Conservation (phyloP, 1,140 invertebrate species). For the Cyphomyrmex costatus region DNA sequence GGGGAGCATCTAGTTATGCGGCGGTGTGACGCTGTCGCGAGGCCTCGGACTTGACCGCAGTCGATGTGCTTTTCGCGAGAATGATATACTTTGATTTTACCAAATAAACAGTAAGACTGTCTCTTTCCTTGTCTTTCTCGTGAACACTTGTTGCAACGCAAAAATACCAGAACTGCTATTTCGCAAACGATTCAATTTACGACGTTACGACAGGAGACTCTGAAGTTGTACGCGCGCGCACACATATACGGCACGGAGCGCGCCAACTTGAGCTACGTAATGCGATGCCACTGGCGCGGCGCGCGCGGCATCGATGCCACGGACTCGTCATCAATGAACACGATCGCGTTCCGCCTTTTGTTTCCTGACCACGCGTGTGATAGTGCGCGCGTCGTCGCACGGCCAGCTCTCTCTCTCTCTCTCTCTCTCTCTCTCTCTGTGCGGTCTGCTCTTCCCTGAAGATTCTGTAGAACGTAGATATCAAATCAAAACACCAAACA, state of each 20-base stretch:
- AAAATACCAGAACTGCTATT: background rate
- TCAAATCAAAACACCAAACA: conserved; percentile 3
- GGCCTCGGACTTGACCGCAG: conserved; percentile 35
- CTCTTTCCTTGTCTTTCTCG: background rate
- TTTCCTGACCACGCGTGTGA: conserved; percentile 47
- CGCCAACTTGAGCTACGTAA: conserved; percentile 29
- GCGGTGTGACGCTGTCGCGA: conserved; percentile 1
- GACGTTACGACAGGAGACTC: background rate
- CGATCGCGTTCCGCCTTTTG: conserved; percentile 45
- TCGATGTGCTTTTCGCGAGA: conserved; percentile 15
- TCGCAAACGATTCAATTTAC: background rate
- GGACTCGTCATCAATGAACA: conserved; percentile 54
- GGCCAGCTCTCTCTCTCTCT: background rate
- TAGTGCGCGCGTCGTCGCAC: conserved; percentile 43
- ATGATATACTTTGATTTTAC: background rate
- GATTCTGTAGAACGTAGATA: too few species aligned
- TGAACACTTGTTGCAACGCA: background rate
- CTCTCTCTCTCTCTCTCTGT: background rate
- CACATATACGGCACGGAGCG: background rate
- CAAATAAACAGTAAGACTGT: background rate
- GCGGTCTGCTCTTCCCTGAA: background rate
- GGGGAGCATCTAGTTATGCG: conserved; percentile 70
- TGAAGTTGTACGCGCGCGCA: background rate
- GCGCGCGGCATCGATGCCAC: conserved; percentile 28
- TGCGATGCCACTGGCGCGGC: conserved; percentile 31